Base-by-base conservation (phyloP, 2,888 invertebrate genomes). In the Plebejus anna region DNA sequence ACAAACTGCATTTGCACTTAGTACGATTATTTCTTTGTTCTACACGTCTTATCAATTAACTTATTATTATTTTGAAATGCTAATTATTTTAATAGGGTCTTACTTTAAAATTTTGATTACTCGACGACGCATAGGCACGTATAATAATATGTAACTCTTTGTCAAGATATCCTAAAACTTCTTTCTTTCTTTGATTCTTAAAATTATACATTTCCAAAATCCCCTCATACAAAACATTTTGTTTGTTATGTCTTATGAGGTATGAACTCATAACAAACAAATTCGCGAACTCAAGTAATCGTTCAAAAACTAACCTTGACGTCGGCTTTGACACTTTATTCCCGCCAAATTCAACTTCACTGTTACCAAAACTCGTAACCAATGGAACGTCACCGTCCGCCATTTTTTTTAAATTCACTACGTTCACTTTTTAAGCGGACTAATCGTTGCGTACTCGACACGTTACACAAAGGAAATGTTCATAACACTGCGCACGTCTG, bases 331-430 rank as follows among this genome's bases (percentile, higher is more conserved):
- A 85, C 83, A 86, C 86, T 88, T 93, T 92, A 75, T 87, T 86
- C 81, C 91, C 92, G 83, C 89, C 89, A 84, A 90, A 90, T 84
- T 93, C 92, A 78, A 91, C 84, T 83, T 92, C 93, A 85, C 85
- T 89, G 80, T 90, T 89, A 82, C 88, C 87, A 85, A 87, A 92
- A 89, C 91, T 92, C 73, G 87, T 87, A 76, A 94, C 93, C 80
- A 94, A 82, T 78, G 93, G 93, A 83, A 92, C 86, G 82, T 93
- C 93, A 81, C 93, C 93, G 83, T 93, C 93, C 79, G 92, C 91
- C 91, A 93, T 84, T 84, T 76, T 75, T 79, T 83, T 82, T 79
- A 77, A 81, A 82, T 79, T 80, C 78, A 79, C 81, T 78, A 75
- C 79, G 73, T 80, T 80, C 81, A 81, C 79, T 73, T 73, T 73